Base-by-base conservation (phyloP, 1,140 invertebrate genomes). In the Cepaea nemoralis region DNA sequence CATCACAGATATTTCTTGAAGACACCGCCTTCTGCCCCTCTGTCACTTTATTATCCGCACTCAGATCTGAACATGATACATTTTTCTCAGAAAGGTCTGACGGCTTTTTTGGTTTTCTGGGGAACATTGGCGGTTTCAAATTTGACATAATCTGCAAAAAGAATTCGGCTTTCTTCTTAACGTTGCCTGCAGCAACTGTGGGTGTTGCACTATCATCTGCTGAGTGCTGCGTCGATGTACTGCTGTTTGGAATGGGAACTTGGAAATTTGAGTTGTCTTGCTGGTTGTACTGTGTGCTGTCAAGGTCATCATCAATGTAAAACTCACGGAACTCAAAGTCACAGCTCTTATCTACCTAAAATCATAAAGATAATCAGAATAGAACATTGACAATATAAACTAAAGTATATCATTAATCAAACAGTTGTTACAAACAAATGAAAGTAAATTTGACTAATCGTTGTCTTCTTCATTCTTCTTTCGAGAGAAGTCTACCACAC, bases 231-330 rank as follows among this genome's bases (percentile, higher is more conserved):
- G 59, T 63, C 16, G 59, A 63, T 31, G 59, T 63, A 31, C 33
- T 63, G 27, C n/a, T 31, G 27, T 63, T 5, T 16, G 33, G 27
- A 63, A 63, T 31, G 59, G 27, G 33, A 31, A 31, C n/a, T 16
- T 63, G 10, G 5, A 27, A 63, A 19, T 19, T 1, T 31, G 27
- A 27, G 27, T 31, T 31, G 59, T 27, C 59, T 31, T 63, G n/a
- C 27, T 63, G 59, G 33, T 31, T 63, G 59, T 63, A 10, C 16
- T 63, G n/a, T 63, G n/a, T 27, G 16, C 27, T 63, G 59, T 31
- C 27, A 63, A 63, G 22, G 5, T 63, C n/a, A 63, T 63, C 59
- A 63, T 63, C 59, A 63, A 63, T 63, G 33, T 63, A 63, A 63
- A 63, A 63, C 59, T 63, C 59, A 31, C 16, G 59, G 27, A 63